These are phyloP conservation scores for Zaprionus davidi DNA, from an alignment of 1,140 invertebrate species.

Conservation along the genomic window DNA sequence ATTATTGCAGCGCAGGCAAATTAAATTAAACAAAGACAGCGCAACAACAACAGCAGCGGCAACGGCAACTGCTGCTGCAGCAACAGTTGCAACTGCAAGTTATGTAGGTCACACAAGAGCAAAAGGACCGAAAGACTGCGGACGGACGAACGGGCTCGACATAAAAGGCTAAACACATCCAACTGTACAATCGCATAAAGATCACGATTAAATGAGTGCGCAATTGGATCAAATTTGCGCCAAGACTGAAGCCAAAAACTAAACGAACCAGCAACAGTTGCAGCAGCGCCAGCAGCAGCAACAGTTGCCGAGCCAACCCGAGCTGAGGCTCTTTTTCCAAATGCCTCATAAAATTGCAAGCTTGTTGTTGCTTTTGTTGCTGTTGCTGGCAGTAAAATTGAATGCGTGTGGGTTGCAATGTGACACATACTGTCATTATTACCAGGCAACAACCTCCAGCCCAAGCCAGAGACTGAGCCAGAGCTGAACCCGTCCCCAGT, in stretches of 20 bases:
- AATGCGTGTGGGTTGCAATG: constrained; percentile 83
- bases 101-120: constrained; percentile 74
- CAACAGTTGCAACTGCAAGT: constrained; percentile 40
- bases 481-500: background rate
- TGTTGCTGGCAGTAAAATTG: constrained; percentile 68
- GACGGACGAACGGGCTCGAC: constrained; percentile 48
- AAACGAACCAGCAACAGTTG: constrained; percentile 50
- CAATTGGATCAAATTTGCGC: constrained; percentile 83
- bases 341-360: constrained; percentile 69
- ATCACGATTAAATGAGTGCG: constrained; percentile 83
- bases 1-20: constrained; percentile 61
- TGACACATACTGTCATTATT: constrained; percentile 83
- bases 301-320: constrained; percentile 27
- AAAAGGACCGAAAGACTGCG: constrained; percentile 32
- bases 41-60: constrained; percentile 31
- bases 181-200: constrained; percentile 81
- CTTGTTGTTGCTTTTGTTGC: constrained; percentile 43
- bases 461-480: constrained; percentile 42
- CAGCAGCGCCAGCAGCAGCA: constrained; percentile 24
- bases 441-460: constrained; percentile 59
- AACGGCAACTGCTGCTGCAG: constrained; percentile 22
- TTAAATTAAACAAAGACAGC: constrained; percentile 50
- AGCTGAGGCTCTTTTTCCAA: constrained; percentile 51
- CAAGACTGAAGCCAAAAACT: constrained; percentile 61
- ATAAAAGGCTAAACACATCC: constrained; percentile 83